Percentiles rank a stretch among this genome's conserved stretches.
Evolutionary conservation across 2,888 invertebrate genomes (phyloP).

Genomic region (Nudaria mundana): DNA sequence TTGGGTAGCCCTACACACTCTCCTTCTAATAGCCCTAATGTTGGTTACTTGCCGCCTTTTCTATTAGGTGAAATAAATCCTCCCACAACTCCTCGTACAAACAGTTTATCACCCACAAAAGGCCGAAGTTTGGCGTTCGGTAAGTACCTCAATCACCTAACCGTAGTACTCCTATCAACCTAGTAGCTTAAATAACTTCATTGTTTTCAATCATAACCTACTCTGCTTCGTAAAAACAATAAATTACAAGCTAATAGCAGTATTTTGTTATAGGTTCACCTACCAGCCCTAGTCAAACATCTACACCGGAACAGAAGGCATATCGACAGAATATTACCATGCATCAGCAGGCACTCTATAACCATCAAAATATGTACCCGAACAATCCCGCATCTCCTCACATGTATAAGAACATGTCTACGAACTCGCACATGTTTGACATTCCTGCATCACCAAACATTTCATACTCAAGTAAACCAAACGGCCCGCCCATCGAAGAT

Average conservation of each 20-base stretch:
- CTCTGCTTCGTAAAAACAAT: too few species aligned
- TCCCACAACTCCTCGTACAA: slow-evolving; percentile 78
- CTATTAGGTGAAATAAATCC: slow-evolving; percentile 87
- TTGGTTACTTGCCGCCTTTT: slow-evolving; percentile 88
- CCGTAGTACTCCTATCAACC: too few species aligned
- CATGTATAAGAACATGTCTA: slow-evolving; percentile 40
- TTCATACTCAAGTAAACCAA: slow-evolving; percentile 77
- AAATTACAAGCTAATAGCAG: too few species aligned
- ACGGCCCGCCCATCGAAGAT: slow-evolving; percentile 86
- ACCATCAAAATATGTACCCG: slow-evolving; percentile 57
- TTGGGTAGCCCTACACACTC: slow-evolving; percentile 89
- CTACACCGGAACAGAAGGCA: slow-evolving; percentile 70
- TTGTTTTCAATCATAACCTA: too few species aligned
- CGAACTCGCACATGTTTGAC: slow-evolving; percentile 46
- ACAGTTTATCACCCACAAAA: slow-evolving; percentile 82
- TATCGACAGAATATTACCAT: slow-evolving; percentile 74
- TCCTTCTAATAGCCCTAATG: slow-evolving; percentile 84
- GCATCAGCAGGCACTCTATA: slow-evolving; percentile 76
- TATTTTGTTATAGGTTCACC: slow-evolving; percentile 56
- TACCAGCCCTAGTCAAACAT: slow-evolving; percentile 68
- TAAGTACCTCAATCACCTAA: slow-evolving; percentile 42
- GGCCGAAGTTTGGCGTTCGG: slow-evolving; percentile 80
- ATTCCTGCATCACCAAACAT: slow-evolving; percentile 51
- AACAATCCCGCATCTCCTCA: slow-evolving; percentile 44
- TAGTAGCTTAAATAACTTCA: too few species aligned